A percentile compares a stretch with the other conserved stretches of the same genome.
Conservation (phyloP, 2,888 invertebrate species). For the Andrena flavipes region DNA sequence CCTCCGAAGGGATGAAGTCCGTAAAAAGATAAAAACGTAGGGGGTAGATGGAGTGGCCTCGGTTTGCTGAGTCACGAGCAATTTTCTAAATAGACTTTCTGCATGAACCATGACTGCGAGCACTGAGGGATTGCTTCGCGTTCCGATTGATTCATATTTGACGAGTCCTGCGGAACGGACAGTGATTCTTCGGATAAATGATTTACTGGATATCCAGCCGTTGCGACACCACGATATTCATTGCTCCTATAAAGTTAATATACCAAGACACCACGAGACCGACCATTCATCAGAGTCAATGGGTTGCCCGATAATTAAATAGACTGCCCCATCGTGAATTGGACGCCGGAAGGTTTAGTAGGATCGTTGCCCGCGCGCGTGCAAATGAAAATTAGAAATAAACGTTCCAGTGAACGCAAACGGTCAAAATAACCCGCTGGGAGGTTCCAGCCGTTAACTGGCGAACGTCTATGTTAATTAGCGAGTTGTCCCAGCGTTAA, state of each 20-base stretch:
- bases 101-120: background rate
- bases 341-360: background rate
- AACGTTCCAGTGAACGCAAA: background rate
- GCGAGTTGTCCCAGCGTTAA: conserved; percentile 46
- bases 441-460: conserved; percentile 38
- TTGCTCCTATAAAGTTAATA: background rate
- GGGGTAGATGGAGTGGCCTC: background rate
- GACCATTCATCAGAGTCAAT: background rate
- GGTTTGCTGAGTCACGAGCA: background rate
- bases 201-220: background rate
- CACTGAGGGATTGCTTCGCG: background rate
- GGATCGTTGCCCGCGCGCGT: background rate
- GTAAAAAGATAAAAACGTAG: background rate
- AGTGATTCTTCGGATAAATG: background rate
- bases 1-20: conserved; percentile 6
- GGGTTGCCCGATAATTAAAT: background rate
- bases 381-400: conserved; percentile 1
- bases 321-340: background rate
- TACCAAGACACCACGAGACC: background rate
- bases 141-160: background rate
- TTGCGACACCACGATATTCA: background rate
- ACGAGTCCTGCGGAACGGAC: background rate
- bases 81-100: conserved; percentile 15
- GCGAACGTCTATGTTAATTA: conserved; percentile 45
- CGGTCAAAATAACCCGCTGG: conserved; percentile 1